Percentiles rank a stretch among this genome's conserved stretches.
Evolutionary conservation across 2,888 invertebrate species (phyloP).

Genomic region (Hirtodrosophila trivittata): DNA sequence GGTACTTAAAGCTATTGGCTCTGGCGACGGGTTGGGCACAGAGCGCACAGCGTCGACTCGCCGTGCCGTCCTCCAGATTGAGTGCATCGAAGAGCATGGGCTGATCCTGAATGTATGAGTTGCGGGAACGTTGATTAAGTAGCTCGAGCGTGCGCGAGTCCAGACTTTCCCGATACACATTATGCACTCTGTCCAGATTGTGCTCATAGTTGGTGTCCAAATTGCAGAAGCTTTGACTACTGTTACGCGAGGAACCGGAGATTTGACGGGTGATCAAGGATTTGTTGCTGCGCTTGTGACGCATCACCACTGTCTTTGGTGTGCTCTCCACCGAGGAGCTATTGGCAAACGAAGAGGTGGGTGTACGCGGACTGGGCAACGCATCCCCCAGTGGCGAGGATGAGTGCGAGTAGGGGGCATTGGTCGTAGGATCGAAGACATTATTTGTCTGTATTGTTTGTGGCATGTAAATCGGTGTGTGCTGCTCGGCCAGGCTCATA

Average conservation of each 20-base stretch:
- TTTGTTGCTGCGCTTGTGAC: constrained; percentile 63
- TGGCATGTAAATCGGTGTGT: constrained; percentile 14
- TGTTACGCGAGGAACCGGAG: constrained; percentile 53
- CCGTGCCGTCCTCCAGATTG: constrained; percentile 79
- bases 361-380: constrained; percentile 22
- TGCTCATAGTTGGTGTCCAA: constrained; percentile 81
- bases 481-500: constrained; percentile 74
- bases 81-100: constrained; percentile 76
- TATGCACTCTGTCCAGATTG: constrained; percentile 82
- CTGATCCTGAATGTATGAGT: constrained; percentile 79
- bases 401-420: constrained; percentile 23
- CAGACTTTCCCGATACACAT: constrained; percentile 83
- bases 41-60: constrained; percentile 49
- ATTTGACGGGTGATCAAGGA: constrained; percentile 49
- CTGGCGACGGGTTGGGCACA: constrained; percentile 42
- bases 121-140: constrained; percentile 81
- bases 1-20: constrained; percentile 47
- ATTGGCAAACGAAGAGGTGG: constrained; percentile 9
- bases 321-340: constrained; percentile 44
- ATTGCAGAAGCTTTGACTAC: constrained; percentile 63
- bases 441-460: background rate
- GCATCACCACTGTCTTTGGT: constrained; percentile 70
- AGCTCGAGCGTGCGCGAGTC: constrained; percentile 82
- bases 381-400: constrained; percentile 27
- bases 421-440: background rate